phyloP scores from a whole-genome alignment of 2,113 vertebrate species.

The Romanogobio albipinnatus region DNA sequence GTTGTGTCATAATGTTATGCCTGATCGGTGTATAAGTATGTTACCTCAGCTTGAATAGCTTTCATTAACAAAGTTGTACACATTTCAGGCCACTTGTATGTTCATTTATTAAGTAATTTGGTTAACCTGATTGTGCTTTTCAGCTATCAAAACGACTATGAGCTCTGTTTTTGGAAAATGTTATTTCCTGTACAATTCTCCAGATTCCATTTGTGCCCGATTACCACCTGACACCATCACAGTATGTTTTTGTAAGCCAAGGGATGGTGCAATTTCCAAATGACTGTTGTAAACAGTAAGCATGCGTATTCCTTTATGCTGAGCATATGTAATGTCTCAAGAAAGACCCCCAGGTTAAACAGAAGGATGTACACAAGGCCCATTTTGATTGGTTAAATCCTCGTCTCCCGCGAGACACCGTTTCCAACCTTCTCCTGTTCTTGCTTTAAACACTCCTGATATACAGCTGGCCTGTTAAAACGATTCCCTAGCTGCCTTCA shows the following conservation, averaged over 20 bases:
- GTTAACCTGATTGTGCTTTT: no score
- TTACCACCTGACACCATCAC: background rate
- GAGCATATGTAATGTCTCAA: background rate
- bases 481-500: constrained; percentile 16
- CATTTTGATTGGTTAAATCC: constrained; percentile 4
- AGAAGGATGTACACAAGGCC: constrained; percentile 10
- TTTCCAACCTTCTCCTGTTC: constrained; percentile 17
- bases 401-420: background rate
- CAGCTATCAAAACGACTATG: background rate
- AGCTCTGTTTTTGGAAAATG: no score
- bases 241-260: background rate
- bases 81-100: no score
- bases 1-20: no score
- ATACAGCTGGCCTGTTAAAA: constrained; percentile 34
- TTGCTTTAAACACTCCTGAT: constrained; percentile 9
- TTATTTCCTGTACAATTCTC: no score
- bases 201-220: background rate
- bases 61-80: no score
- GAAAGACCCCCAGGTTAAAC: constrained; percentile 32
- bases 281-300: constrained; percentile 22
- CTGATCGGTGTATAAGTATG: no score
- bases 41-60: no score
- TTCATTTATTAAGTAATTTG: no score
- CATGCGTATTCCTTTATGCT: background rate
- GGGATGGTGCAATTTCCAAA: background rate